Base-by-base conservation (phyloP, 2,797 vertebrate genomes). In the Hyperoplus immaculatus region DNA sequence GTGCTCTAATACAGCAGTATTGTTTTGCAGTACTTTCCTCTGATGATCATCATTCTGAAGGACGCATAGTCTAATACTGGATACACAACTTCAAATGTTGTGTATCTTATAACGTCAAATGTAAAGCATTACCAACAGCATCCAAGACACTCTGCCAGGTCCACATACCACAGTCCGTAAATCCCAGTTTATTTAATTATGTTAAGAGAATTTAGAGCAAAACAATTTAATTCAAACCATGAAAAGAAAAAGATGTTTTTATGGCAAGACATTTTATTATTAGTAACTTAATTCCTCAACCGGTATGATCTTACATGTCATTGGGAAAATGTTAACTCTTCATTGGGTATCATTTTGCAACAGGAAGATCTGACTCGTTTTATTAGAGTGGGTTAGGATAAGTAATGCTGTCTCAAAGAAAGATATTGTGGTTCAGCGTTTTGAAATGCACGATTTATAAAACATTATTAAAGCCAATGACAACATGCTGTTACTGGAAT, bases 51-150 rank as follows among this genome's bases (percentile, higher is more conserved):
- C 4, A 7, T 65, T 57, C 50, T 69, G 51, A 75, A 39, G 29
- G 11, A 60, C 46, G 47, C 2, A 3, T 56, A 71, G 50, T 55
- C 21, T 49, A 46, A 36, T 54, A 69, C n/a, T 29, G 29, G 29
- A 62, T 3, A 29, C 29, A 29, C 29, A 29, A 29, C 29, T 29
- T 29, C 29, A 29, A 29, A 29, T 29, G 29, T 29, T 29, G 29
- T 29, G 29, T 29, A 15, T 62, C 57, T 61, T 43, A 69, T 42
- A 16, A 42, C 68, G 68, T 78, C 65, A 75, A 45, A 77, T 14
- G 55, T 67, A 60, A 11, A 57, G 57, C 51, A 73, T 54, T 78
- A 72, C 73, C 85, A 77, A 68, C 15, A 67, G 36, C 58, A 54
- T 65, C 46, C 45, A 18, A 61, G 36, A 72, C 36, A 16, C 36